Base-by-base conservation (phyloP, 2,113 vertebrate species). In the Hyla sarda region DNA sequence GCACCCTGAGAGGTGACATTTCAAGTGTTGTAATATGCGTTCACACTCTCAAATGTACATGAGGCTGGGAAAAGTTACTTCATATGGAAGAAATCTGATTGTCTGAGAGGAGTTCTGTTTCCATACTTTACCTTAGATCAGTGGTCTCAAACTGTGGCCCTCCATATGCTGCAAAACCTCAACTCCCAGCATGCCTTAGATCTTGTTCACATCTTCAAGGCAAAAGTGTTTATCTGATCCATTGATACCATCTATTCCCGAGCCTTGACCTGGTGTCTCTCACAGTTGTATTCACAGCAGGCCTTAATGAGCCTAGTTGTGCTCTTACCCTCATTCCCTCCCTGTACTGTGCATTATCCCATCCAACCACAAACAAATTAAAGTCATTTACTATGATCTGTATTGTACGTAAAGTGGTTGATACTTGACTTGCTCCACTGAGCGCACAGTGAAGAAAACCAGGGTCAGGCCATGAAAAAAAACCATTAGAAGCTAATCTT, bases 71-170 rank as follows among this genome's bases (percentile, higher is more conserved):
- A 77, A 54, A 45, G 34, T 58, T 83, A 83, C 82, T 75, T 74
- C 82, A 74, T 84, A 75, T 84, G 82, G 82, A 84, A 84, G 54
- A 74, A 75, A 74, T 84, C 52, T 60, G 32, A 83, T 83, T 73
- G 48, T 75, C 52, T 84, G 52, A 54, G 37, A 60, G 37, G 30
- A 23, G 13, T 14, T 12, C 16, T 79, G 56, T 81, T 62, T 23
- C 34, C 50, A 62, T 54, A 62, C 56, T 5, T 45, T n/a, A n/a
- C n/a, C n/a, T n/a, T n/a, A n/a, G n/a, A n/a, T n/a, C n/a, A n/a
- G n/a, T n/a, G n/a, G n/a, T n/a, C n/a, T n/a, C n/a, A n/a, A n/a
- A n/a, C n/a, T n/a, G n/a, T n/a, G n/a, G n/a, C n/a, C n/a, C n/a
- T n/a, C n/a, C n/a, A n/a, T n/a, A n/a, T n/a, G n/a, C n/a, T n/a